Evolutionary conservation across 2,113 vertebrate species (phyloP).

Genomic region (Cyprichromis sp.): DNA sequence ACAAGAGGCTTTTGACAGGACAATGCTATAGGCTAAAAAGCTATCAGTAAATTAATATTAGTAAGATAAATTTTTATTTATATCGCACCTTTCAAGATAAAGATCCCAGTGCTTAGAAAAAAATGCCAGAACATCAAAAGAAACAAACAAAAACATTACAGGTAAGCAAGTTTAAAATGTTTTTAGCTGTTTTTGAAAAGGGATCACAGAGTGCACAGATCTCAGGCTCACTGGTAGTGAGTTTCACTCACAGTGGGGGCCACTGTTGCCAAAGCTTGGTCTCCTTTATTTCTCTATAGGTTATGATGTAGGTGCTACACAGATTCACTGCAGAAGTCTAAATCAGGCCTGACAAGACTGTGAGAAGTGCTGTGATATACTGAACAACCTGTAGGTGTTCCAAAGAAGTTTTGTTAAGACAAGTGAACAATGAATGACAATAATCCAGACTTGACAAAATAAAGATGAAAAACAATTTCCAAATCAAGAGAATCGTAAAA

Average conservation of each 20-base stretch:
- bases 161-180: not conserved
- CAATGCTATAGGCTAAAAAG: not conserved
- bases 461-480: not conserved
- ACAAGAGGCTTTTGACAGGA: not conserved
- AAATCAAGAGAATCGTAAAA: not conserved
- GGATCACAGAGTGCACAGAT: not conserved
- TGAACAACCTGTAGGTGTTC: not conserved
- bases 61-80: not conserved
- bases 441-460: not conserved
- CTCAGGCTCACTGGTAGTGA: not conserved
- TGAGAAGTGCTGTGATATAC: not conserved
- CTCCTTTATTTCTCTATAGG: not conserved
- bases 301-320: not conserved
- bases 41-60: not conserved
- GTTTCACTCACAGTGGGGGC: not conserved
- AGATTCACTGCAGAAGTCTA: not conserved
- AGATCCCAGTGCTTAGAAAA: not conserved
- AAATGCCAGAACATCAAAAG: not conserved
- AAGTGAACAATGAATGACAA: not conserved
- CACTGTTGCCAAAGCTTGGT: not conserved
- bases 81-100: not conserved
- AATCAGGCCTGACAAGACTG: not conserved
- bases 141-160: not conserved
- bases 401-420: not conserved
- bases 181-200: not conserved